Conservation (phyloP, 2,797 vertebrate species). For the Sylvilagus floridanus region DNA sequence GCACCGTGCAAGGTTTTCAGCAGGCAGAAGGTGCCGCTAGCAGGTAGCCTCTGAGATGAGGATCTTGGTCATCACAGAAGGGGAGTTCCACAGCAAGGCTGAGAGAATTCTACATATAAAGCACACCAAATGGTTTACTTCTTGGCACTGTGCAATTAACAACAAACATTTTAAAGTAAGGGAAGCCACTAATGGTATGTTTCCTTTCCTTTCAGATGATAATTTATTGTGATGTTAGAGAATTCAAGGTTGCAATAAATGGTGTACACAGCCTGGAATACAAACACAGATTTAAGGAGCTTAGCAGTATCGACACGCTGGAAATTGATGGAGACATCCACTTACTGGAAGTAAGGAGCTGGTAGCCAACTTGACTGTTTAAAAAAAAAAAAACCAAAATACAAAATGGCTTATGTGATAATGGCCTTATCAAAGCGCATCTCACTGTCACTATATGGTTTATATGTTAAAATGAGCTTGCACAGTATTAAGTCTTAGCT, state of each 20-base stretch:
- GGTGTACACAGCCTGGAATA: constrained; percentile 93
- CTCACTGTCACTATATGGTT: background rate
- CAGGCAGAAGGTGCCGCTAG: background rate
- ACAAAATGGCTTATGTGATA: constrained; percentile 48
- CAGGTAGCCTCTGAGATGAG: too few relatives aligned
- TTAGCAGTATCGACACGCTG: constrained; percentile 88
- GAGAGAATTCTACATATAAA: background rate
- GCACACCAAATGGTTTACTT: background rate
- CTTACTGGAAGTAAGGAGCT: constrained; percentile 89
- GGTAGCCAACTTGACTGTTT: constrained; percentile 84
- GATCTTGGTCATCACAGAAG: background rate
- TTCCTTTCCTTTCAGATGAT: constrained; percentile 91
- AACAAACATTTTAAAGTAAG: background rate
- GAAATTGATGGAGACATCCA: constrained; percentile 91
- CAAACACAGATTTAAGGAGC: constrained; percentile 94
- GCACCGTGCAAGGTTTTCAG: background rate
- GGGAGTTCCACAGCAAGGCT: background rate
- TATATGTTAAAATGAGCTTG: background rate
- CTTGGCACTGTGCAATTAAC: background rate
- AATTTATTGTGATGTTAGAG: constrained; percentile 89
- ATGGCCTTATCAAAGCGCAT: background rate
- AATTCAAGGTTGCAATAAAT: constrained; percentile 94
- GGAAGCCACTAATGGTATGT: background rate
- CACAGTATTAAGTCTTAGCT: background rate
- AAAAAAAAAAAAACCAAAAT: constrained; percentile 38